A percentile compares a stretch with the other conserved stretches of the same genome.
phyloP scores from a whole-genome alignment of 2,113 vertebrate species.

The Ammodytes dubius region DNA sequence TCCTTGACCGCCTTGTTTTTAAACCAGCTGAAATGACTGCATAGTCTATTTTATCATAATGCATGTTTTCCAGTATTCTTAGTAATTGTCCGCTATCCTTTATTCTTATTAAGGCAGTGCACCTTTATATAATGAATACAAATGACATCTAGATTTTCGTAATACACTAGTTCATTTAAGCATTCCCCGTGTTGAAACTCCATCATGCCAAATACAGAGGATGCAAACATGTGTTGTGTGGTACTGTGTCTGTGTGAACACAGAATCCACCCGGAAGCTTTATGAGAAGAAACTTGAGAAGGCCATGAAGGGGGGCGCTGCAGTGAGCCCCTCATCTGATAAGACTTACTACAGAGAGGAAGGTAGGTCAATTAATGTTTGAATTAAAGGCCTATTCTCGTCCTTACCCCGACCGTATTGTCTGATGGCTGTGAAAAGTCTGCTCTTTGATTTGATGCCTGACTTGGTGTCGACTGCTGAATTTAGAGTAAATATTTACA shows the following conservation, averaged over 20 bases:
- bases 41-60: too few species aligned
- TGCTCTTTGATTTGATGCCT: not conserved
- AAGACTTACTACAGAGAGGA: constrained; percentile 86
- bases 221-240: not conserved
- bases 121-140: not conserved
- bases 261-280: constrained; percentile 75
- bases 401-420: too few species aligned
- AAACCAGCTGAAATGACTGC: too few species aligned
- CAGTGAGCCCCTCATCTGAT: constrained; percentile 58
- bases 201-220: not conserved
- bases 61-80: not conserved
- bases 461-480: too few species aligned
- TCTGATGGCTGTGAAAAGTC: too few species aligned
- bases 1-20: not conserved
- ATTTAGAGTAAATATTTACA: too few species aligned
- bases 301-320: constrained; percentile 52
- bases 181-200: not conserved
- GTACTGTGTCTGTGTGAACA: constrained; percentile 18
- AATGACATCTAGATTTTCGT: not conserved
- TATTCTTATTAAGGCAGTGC: not conserved
- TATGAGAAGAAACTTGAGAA: constrained; percentile 80
- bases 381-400: too few species aligned
- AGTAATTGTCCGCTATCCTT: not conserved
- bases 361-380: constrained; percentile 57
- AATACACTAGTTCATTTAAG: not conserved